Evolutionary conservation across 2,888 invertebrate species (phyloP).

Genomic region (Criorhina ranunculi): DNA sequence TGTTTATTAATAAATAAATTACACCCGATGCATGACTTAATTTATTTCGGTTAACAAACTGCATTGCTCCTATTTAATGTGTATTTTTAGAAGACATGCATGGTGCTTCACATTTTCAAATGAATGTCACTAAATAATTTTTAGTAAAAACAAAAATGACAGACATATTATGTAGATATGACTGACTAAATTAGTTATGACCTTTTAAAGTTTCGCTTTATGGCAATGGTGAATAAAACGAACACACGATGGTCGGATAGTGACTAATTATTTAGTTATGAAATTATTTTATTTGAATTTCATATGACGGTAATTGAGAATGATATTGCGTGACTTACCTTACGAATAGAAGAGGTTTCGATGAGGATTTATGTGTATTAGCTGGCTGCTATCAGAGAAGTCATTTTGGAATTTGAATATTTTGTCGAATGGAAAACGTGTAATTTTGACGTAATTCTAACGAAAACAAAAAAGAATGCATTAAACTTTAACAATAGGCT

Average conservation of each 20-base stretch:
- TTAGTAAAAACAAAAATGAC: slow-evolving; percentile 41
- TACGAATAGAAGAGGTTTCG: slow-evolving; percentile 29
- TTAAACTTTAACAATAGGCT: background rate
- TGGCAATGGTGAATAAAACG: slow-evolving; percentile 8
- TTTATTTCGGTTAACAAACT: slow-evolving; percentile 47
- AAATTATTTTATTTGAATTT: slow-evolving; percentile 56
- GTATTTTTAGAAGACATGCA: slow-evolving; percentile 51
- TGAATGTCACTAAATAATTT: slow-evolving; percentile 67
- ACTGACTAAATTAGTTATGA: slow-evolving; percentile 59
- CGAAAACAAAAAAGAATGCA: background rate
- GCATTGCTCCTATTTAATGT: slow-evolving; percentile 35
- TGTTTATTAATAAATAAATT: slow-evolving; percentile 66
- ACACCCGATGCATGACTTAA: slow-evolving; percentile 49
- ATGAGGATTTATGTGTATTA: slow-evolving; percentile 12
- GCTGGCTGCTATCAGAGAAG: slow-evolving; percentile 3
- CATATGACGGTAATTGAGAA: slow-evolving; percentile 48
- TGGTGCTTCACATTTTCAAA: slow-evolving; percentile 12
- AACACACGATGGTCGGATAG: slow-evolving; percentile 11
- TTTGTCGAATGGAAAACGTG: background rate
- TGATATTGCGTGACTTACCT: slow-evolving; percentile 60
- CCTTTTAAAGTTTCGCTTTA: slow-evolving; percentile 43
- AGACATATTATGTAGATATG: slow-evolving; percentile 37
- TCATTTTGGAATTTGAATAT: slow-evolving; percentile 9
- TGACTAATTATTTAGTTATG: slow-evolving; percentile 63
- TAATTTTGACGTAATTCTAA: slow-evolving; percentile 8